Evolutionary conservation across 2,797 vertebrate species (phyloP).

Genomic region (Megaceryle alcyon): DNA sequence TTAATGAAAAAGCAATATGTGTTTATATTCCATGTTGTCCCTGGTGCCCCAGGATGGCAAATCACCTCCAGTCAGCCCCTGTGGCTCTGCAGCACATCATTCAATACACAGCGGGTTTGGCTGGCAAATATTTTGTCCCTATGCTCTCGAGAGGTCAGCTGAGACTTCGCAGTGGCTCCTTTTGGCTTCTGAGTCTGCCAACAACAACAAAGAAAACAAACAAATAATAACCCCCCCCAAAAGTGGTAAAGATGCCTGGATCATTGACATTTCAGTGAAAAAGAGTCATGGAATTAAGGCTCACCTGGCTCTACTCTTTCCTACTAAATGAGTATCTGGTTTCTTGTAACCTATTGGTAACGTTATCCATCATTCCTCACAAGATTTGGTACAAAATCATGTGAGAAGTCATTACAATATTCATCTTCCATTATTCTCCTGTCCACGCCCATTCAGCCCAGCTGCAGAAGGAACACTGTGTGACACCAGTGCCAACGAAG

Average conservation of each 20-base stretch:
- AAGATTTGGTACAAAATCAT: not conserved
- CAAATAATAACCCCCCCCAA: too few relatives aligned
- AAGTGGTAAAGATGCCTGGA: not conserved
- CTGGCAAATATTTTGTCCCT: not conserved
- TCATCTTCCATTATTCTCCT: not conserved
- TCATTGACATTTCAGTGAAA: not conserved
- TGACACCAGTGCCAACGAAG: accelerated
- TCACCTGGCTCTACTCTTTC: not conserved
- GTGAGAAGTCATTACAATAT: not conserved
- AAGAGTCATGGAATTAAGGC: not conserved
- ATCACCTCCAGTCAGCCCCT: accelerated
- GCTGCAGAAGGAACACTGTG: not conserved
- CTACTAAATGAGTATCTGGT: not conserved
- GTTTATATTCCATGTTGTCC: not conserved
- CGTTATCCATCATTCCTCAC: not conserved
- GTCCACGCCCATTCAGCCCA: not conserved
- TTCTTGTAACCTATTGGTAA: not conserved
- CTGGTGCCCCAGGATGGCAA: not conserved
- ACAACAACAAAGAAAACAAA: not conserved
- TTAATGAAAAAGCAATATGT: not conserved
- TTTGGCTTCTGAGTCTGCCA: not conserved
- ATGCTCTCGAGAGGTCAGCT: not conserved
- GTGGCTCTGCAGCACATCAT: not conserved
- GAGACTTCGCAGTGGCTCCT: not conserved
- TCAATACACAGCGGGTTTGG: accelerated